Base-by-base conservation (phyloP, 1,140 invertebrate species). In the Alviniconcha marisindica region DNA sequence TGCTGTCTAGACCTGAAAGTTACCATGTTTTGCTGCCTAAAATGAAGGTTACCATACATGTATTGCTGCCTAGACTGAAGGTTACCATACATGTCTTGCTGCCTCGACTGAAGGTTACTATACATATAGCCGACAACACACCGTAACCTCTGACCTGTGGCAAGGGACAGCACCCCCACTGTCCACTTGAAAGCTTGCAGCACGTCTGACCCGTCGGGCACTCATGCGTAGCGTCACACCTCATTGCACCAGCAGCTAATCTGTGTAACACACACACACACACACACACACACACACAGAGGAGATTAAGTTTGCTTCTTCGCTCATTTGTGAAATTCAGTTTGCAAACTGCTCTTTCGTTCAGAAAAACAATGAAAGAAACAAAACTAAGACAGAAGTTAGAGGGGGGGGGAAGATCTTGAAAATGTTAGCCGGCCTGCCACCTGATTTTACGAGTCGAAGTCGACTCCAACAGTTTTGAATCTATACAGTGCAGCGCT, bases 191-290 rank as follows among this genome's bases (percentile, higher is more conserved):
- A n/a, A 86, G 2, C 42, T 86, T 83, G 81, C 89, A 90, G 74
- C 89, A 90, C 3, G 89, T 90, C n/a, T 73, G 74, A 80, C 84
- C 87, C 21, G 54, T 33, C 33, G 86, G 86, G 60, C 89, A 90
- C 69, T 85, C 76, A 51, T 82, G 86, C 12, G 66, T 88, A 54
- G 40, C 77, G 63, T 84, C 85, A 82, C 86, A 88, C 54, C 76
- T 73, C 56, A 83, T 66, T 51, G 7, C 48, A 31, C 24, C 44
- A 12, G 51, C 24, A 14, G 5, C 28, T 36, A 40, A 15, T 36
- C 69, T 71, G 69, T 36, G 12, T 18, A n/a, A 69, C 31, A 33
- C 31, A 33, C 63, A 33, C 63, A 33, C 63, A 33, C 31, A 69
- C 31, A 33, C 63, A 69, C 63, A 60, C 56, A 60, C 56, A 33